Evolutionary conservation across 2,113 vertebrate genomes (phyloP).

Genomic region (Bambusicola thoracicus): DNA sequence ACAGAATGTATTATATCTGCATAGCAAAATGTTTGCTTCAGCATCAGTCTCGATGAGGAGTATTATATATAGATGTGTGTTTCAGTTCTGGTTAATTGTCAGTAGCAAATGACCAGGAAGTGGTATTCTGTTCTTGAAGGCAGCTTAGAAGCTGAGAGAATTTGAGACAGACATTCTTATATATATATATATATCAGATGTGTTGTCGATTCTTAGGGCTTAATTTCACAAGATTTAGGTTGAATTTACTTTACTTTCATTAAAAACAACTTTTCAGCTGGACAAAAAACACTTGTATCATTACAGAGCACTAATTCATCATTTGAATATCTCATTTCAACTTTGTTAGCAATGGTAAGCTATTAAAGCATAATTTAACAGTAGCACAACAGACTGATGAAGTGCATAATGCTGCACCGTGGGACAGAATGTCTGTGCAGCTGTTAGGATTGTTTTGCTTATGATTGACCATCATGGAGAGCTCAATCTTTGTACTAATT

Average conservation of each 20-base stretch:
- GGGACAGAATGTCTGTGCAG: background rate
- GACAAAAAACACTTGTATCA: background rate
- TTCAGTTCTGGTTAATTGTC: background rate
- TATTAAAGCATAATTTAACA: background rate
- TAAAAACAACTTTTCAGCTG: background rate
- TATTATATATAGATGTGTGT: background rate
- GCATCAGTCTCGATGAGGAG: background rate
- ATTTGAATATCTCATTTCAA: background rate
- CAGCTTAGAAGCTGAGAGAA: rapidly evolving
- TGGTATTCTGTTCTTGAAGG: background rate
- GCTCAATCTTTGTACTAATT: background rate
- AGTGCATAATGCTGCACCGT: background rate
- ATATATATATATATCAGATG: rapidly evolving
- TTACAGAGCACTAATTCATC: background rate
- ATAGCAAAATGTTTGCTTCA: background rate
- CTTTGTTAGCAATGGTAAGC: background rate
- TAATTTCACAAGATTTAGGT: background rate
- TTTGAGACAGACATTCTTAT: rapidly evolving
- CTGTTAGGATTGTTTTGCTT: background rate
- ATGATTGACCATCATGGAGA: background rate
- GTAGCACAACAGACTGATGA: background rate
- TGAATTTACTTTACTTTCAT: background rate
- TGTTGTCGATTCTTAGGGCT: background rate
- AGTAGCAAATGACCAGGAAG: background rate
- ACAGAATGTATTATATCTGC: rapidly evolving